phyloP scores from a whole-genome alignment of 2,888 invertebrate species.

The Balanococcus diminutus region DNA sequence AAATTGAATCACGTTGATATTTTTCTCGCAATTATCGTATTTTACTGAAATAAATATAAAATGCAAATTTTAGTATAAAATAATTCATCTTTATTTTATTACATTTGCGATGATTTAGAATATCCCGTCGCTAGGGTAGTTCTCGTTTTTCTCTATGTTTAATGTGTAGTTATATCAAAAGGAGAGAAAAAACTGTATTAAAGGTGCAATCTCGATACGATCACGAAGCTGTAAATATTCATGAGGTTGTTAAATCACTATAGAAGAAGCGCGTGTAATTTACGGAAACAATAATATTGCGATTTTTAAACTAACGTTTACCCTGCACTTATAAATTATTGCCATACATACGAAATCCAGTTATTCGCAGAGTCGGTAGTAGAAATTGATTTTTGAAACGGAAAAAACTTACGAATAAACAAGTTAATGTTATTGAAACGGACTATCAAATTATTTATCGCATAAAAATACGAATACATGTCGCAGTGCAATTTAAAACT shows the following conservation, averaged over 20 bases:
- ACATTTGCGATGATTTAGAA: neutral
- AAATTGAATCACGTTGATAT: neutral
- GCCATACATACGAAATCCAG: neutral
- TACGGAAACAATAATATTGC: conserved; percentile 23
- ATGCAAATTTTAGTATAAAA: neutral
- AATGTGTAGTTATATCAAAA: neutral
- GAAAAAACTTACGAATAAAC: neutral
- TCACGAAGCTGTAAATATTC: conserved; percentile 24
- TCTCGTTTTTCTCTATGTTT: neutral
- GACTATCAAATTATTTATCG: neutral
- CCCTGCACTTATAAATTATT: neutral
- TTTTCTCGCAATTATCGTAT: neutral
- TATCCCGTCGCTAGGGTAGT: neutral
- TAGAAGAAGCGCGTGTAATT: conserved; percentile 12
- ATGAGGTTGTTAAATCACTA: conserved; percentile 30
- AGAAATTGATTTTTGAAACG: neutral
- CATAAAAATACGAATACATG: neutral
- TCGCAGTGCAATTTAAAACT: neutral
- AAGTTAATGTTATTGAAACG: neutral
- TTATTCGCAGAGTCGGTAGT: neutral
- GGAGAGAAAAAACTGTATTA: neutral
- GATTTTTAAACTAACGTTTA: neutral
- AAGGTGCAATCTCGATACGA: conserved; percentile 18
- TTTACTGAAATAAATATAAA: neutral
- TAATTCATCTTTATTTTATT: neutral